These are phyloP conservation scores for Spea hammondii DNA, from an alignment of 2,797 vertebrate genomes.

Conservation along the genomic window DNA sequence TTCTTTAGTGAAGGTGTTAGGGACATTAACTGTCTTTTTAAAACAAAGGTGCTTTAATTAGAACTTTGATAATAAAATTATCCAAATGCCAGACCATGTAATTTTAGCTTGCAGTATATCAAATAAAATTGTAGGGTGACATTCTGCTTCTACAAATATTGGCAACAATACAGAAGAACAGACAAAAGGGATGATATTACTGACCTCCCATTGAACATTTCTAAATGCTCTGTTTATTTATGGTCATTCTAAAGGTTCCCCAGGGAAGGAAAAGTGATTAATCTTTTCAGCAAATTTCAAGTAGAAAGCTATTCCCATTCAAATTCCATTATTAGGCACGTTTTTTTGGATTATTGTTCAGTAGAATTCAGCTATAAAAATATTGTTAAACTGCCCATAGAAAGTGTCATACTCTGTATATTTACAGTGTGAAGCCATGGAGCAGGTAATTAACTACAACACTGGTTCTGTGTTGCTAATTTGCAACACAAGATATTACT, in stretches of 20 bases:
- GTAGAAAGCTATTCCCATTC: slow-evolving; percentile 31
- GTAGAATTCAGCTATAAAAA: slow-evolving; percentile 17
- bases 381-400: slow-evolving; percentile 8
- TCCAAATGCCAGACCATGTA: no score
- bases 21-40: no score
- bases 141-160: slow-evolving; percentile 28
- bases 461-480: not conserved
- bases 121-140: slow-evolving; percentile 2
- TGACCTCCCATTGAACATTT: slow-evolving; percentile 21
- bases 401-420: not conserved
- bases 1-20: no score
- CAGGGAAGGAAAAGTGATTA: slow-evolving; percentile 7
- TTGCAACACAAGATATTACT: no score
- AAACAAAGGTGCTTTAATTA: no score
- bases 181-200: slow-evolving; percentile 18
- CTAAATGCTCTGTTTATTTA: slow-evolving; percentile 40
- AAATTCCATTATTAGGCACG: slow-evolving; percentile 29
- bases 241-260: slow-evolving; percentile 16
- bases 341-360: slow-evolving; percentile 22
- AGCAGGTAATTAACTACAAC: not conserved
- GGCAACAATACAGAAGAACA: slow-evolving; percentile 38
- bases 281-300: slow-evolving; percentile 19
- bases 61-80: no score
- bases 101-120: slow-evolving; percentile 6
- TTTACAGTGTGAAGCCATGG: not conserved